Conservation (phyloP, 2,797 vertebrate genomes). For the Arvicola amphibius region DNA sequence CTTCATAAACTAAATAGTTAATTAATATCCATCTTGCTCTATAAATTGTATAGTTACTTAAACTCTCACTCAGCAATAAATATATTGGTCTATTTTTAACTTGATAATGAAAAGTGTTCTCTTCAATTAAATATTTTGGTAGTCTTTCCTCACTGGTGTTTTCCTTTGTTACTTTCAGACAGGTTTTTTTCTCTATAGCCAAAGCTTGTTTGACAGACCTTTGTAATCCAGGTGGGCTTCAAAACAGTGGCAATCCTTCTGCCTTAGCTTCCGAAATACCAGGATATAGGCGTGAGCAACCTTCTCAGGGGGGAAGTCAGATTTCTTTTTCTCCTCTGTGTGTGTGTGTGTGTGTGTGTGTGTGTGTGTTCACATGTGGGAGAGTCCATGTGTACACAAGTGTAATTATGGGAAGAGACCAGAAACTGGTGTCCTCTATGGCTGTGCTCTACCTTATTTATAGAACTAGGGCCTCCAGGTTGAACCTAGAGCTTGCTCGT, state of each 20-base stretch:
- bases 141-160: neutral
- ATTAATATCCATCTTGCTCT: neutral
- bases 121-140: neutral
- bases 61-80: neutral
- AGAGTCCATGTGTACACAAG: neutral
- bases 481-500: neutral
- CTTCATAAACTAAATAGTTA: neutral
- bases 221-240: neutral
- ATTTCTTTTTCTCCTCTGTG: neutral
- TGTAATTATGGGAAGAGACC: too few relatives aligned
- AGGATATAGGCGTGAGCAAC: neutral
- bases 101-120: neutral
- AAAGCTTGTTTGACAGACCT: neutral
- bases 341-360: neutral
- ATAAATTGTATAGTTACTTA: neutral
- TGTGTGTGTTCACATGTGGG: neutral
- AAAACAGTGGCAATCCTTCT: neutral
- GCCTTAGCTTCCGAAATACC: neutral
- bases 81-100: neutral
- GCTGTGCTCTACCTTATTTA: neutral
- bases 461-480: neutral
- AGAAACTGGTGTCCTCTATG: neutral
- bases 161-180: neutral
- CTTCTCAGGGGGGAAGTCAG: neutral
- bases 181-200: neutral